Percentiles rank a stretch among this genome's conserved stretches.
Conservation (phyloP, 2,797 vertebrate species). For the Xiphophorus birchmanni region DNA sequence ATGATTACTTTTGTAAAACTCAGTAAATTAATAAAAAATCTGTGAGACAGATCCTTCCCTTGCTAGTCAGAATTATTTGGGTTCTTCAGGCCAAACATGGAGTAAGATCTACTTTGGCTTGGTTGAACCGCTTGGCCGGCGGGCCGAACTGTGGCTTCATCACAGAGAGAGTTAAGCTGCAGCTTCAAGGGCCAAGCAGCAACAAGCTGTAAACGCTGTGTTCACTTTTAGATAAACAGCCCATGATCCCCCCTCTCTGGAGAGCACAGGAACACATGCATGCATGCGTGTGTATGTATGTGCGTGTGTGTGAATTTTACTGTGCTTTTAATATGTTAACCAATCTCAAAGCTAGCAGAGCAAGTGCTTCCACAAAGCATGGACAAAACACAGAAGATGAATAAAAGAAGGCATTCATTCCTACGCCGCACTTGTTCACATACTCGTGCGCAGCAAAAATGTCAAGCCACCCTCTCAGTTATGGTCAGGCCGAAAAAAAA, state of each 20-base stretch:
- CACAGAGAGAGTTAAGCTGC: conserved; percentile 40
- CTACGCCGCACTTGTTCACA: conserved; percentile 46
- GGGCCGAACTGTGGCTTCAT: conserved; percentile 37
- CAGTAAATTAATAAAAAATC: conserved; percentile 18
- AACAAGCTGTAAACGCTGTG: conserved; percentile 40
- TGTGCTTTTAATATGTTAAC: conserved; percentile 44
- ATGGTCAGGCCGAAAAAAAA: conserved; percentile 21
- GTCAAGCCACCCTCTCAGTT: conserved; percentile 51
- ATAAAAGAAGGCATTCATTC: conserved; percentile 61
- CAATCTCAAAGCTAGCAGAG: conserved; percentile 47
- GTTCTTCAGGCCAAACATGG: conserved; percentile 37
- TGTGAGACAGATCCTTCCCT: conserved; percentile 22
- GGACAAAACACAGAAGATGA: conserved; percentile 56
- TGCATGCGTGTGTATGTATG: background rate
- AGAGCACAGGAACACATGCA: conserved; percentile 17
- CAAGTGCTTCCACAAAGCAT: conserved; percentile 47
- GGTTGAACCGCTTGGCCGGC: conserved; percentile 7
- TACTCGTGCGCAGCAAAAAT: conserved; percentile 46
- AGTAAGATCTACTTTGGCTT: conserved; percentile 48
- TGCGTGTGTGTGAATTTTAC: conserved; percentile 1
- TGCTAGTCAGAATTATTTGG: conserved; percentile 28
- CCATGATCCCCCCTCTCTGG: conserved; percentile 32
- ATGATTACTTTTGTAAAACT: background rate
- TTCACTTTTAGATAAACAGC: conserved; percentile 51
- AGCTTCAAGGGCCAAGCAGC: conserved; percentile 38